A percentile compares a stretch with the other conserved stretches of the same genome.
Conservation (phyloP, 2,113 vertebrate genomes). For the Pseudopodoces humilis region DNA sequence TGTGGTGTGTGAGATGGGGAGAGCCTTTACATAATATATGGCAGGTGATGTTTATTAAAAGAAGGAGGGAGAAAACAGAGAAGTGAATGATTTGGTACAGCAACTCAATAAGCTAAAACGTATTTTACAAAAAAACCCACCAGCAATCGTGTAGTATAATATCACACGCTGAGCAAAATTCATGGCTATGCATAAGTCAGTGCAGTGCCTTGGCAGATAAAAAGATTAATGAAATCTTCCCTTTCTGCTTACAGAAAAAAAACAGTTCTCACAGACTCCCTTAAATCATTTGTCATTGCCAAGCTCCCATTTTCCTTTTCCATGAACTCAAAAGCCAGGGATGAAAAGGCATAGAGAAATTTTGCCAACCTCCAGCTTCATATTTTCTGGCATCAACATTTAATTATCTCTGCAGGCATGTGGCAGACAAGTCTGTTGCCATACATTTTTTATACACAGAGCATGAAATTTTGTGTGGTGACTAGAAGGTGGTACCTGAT, state of each 20-base stretch:
- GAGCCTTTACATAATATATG: not conserved
- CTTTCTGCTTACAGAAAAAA: constrained; percentile 36
- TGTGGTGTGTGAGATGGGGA: not conserved
- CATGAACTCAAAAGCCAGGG: not conserved
- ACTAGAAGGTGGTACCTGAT: constrained; percentile 28
- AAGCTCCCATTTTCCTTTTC: constrained; percentile 27
- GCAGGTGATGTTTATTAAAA: not conserved
- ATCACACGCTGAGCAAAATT: constrained; percentile 35
- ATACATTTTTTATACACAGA: constrained; percentile 10
- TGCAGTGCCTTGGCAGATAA: constrained; percentile 51
- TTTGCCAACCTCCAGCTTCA: constrained; percentile 31
- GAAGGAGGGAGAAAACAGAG: not conserved
- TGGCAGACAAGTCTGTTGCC: constrained; percentile 27
- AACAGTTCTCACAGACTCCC: constrained; percentile 4
- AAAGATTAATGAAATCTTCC: constrained; percentile 67
- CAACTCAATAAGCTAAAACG: constrained; percentile 26
- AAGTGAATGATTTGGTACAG: constrained; percentile 45
- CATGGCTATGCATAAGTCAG: constrained; percentile 66
- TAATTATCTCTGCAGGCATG: constrained; percentile 50
- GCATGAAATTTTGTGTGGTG: not conserved
- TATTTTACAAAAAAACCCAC: constrained; percentile 18
- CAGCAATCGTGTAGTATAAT: constrained; percentile 14
- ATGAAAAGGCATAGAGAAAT: constrained; percentile 38
- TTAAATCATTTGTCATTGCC: constrained; percentile 29
- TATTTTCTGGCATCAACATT: constrained; percentile 45